These are phyloP conservation scores for Bergia puertoricense DNA, from an alignment of 92 coral and sea anemone species.

Conservation along the genomic window DNA sequence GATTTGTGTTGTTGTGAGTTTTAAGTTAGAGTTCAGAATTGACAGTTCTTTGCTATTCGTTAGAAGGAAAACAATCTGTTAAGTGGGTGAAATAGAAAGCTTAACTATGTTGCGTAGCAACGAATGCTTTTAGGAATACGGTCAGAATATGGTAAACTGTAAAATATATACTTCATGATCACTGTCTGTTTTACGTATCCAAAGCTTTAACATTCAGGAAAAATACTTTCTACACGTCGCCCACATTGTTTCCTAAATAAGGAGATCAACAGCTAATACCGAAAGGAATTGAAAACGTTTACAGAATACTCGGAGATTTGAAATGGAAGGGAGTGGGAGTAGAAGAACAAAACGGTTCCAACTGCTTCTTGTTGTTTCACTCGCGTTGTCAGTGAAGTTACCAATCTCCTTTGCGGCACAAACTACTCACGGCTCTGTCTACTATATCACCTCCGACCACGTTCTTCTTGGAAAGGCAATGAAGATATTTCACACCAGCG, in stretches of 20 bases:
- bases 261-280: background rate
- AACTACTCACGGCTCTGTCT: background rate
- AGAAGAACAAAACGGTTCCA: background rate
- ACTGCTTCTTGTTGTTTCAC: background rate
- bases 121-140: background rate
- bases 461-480: constrained; percentile 29
- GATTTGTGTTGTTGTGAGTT: no score
- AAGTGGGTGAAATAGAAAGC: background rate
- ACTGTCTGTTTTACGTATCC: background rate
- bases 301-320: background rate
- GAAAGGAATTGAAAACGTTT: background rate
- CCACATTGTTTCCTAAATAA: background rate
- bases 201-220: background rate
- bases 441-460: background rate
- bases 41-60: no score
- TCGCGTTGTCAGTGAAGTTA: background rate
- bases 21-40: background rate
- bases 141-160: no score
- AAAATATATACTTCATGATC: no score
- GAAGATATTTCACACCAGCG: constrained; percentile 1
- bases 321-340: constrained; percentile 8
- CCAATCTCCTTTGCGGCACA: background rate
- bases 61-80: background rate
- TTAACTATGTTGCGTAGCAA: constrained; percentile 12
- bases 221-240: background rate